Base-by-base conservation (phyloP, 2,888 invertebrate species). In the Mesochorus sp. region DNA sequence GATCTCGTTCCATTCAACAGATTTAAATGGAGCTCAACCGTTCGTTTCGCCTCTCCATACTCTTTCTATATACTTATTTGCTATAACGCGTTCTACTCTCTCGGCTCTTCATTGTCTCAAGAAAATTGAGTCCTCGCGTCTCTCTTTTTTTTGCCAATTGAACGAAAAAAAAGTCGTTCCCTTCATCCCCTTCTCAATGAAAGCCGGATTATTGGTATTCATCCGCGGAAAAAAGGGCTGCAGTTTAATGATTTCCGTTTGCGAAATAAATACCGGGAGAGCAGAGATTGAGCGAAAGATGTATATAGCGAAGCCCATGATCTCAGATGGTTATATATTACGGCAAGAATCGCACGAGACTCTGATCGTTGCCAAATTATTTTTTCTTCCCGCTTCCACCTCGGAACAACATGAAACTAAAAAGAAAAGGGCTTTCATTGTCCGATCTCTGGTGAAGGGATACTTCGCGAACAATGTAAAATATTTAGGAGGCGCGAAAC, bases 391-490 rank as follows among this genome's bases (percentile, higher is more conserved):
- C 37, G 24, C 49, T 5, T 39, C 21, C 28, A 24, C 71, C 55
- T 34, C 59, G 72, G 64, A 62, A 71, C 39, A 28, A 51, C 28
- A 62, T 37, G 49, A 39, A 74, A 47, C 64, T 28, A 47, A 66
- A 74, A 82, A 84, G 82, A 85, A 85, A 85, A 85, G 82, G 82
- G 79, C 71, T 76, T 70, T 85, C 84, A 90, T 90, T 90, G 89
- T 90, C 85, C 87, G 83, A 67, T 66, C 72, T 85, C 86, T 89
- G 90, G 90, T 89, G 88, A 89, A 87, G 85, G 85, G 87, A 87
- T 90, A 89, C 89, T 89, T 88, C 86, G 81, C 82, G 85, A 85
- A 90, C 88, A 90, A 89, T 90, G 89, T 89, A 86, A 85, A 84
- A 85, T 88, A 88, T 89, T 87, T 85, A 85, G n/a, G 84, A 84